phyloP scores from a whole-genome alignment of 1,140 invertebrate genomes.

The Brachionus manjavacas region DNA sequence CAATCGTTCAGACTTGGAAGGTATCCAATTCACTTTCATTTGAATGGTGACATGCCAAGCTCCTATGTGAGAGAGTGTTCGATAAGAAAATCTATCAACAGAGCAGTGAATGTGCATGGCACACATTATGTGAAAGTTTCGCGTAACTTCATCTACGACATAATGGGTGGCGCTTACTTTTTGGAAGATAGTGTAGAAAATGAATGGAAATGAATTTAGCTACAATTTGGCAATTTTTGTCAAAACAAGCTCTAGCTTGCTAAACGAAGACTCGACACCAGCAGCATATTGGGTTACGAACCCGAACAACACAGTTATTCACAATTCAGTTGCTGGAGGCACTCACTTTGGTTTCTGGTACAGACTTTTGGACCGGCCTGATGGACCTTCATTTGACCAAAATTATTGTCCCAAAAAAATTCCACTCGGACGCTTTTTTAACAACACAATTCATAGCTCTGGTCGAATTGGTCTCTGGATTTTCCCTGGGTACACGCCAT shows the following conservation, averaged over 20 bases:
- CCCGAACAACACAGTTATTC: slow-evolving; percentile 51
- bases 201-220: slow-evolving; percentile 49
- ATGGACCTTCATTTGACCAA: slow-evolving; percentile 50
- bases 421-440: slow-evolving; percentile 47
- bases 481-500: slow-evolving; percentile 49
- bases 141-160: slow-evolving; percentile 48
- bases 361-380: slow-evolving; percentile 51
- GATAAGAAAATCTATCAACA: slow-evolving; percentile 53
- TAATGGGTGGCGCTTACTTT: slow-evolving; percentile 55
- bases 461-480: slow-evolving; percentile 56
- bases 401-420: slow-evolving; percentile 49
- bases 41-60: slow-evolving; percentile 50
- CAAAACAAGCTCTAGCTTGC: slow-evolving; percentile 49
- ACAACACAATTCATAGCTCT: slow-evolving; percentile 53
- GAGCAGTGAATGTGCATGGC: slow-evolving; percentile 54
- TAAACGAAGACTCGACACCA: slow-evolving; percentile 56
- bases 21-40: slow-evolving; percentile 55
- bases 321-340: slow-evolving; percentile 52
- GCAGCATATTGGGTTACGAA: slow-evolving; percentile 51
- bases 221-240: slow-evolving; percentile 54
- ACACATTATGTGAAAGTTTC: slow-evolving; percentile 42
- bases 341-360: slow-evolving; percentile 56
- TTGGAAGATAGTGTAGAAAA: slow-evolving; percentile 56
- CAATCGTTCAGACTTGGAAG: slow-evolving; percentile 55
- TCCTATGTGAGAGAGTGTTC: slow-evolving; percentile 51